Conservation (phyloP, 2,113 vertebrate genomes). For the Bolborhynchus lineola region DNA sequence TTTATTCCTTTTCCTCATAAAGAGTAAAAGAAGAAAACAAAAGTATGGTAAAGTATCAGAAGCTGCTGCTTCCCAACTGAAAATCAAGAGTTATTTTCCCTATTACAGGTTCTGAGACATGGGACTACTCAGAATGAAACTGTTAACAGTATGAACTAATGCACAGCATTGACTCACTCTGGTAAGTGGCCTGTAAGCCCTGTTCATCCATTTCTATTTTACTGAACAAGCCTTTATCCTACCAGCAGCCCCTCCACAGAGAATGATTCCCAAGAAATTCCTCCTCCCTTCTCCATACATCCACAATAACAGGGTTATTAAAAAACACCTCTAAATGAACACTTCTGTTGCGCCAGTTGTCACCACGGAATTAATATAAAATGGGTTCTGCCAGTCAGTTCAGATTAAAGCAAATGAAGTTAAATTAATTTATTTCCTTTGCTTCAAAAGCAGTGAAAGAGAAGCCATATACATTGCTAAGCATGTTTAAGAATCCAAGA, state of each 20-base stretch:
- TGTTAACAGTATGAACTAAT: not conserved
- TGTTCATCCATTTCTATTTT: not conserved
- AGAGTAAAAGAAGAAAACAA: not conserved
- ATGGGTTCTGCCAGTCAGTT: not conserved
- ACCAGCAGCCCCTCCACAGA: not conserved
- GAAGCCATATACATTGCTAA: not conserved
- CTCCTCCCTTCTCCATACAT: not conserved
- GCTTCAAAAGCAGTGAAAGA: not conserved
- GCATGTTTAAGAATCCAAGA: not conserved
- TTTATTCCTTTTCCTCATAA: not conserved
- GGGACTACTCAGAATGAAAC: not conserved
- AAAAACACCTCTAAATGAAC: not conserved
- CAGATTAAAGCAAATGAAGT: not conserved
- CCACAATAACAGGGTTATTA: not conserved
- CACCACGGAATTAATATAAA: not conserved
- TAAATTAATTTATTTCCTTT: not conserved
- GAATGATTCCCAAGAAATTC: not conserved
- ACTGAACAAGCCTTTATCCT: not conserved
- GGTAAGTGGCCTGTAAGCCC: not conserved
- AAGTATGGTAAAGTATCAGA: not conserved
- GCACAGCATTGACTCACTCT: not conserved
- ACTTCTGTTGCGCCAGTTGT: not conserved
- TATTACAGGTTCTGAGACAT: not conserved
- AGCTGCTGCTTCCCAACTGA: not conserved
- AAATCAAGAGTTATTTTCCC: not conserved